These are phyloP conservation scores for Hanleya hanleyi DNA, from an alignment of 2,888 invertebrate species.

Conservation along the genomic window DNA sequence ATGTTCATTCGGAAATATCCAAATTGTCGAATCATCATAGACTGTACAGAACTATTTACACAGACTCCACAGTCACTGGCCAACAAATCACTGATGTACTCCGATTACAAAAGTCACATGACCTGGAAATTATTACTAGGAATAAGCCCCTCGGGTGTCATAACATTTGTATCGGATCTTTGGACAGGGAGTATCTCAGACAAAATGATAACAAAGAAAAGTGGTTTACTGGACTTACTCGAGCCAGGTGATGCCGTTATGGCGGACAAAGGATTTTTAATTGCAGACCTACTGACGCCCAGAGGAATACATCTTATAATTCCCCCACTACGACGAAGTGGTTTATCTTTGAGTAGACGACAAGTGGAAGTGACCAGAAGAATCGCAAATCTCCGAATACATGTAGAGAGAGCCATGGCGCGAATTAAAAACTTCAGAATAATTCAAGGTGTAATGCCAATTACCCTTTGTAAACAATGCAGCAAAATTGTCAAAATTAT, in stretches of 20 bases:
- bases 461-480: not conserved
- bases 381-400: conserved; percentile 26
- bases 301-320: conserved; percentile 24
- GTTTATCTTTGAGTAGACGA: conserved; percentile 15
- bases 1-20: conserved; percentile 31
- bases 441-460: conserved; percentile 12
- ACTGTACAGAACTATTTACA: conserved; percentile 42
- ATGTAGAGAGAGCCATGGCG: conserved; percentile 24
- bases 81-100: conserved; percentile 25
- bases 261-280: conserved; percentile 42
- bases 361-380: conserved; percentile 23
- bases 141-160: conserved; percentile 31
- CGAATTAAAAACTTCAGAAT: conserved; percentile 27
- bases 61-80: conserved; percentile 29
- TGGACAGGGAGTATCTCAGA: conserved; percentile 37
- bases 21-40: conserved; percentile 33
- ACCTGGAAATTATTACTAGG: conserved; percentile 36
- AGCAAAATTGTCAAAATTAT: too few relatives aligned
- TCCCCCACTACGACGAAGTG: conserved; percentile 28
- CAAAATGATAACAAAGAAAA: conserved; percentile 26
- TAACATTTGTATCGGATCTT: conserved; percentile 39
- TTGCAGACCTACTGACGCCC: conserved; percentile 28
- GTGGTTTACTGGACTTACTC: conserved; percentile 29
- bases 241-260: conserved; percentile 41
- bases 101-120: conserved; percentile 32